Evolutionary conservation across 2,888 invertebrate species (phyloP), one percentile per base, ranked within the genome.

Genomic region (Sarcophaga rosellei): DNA sequence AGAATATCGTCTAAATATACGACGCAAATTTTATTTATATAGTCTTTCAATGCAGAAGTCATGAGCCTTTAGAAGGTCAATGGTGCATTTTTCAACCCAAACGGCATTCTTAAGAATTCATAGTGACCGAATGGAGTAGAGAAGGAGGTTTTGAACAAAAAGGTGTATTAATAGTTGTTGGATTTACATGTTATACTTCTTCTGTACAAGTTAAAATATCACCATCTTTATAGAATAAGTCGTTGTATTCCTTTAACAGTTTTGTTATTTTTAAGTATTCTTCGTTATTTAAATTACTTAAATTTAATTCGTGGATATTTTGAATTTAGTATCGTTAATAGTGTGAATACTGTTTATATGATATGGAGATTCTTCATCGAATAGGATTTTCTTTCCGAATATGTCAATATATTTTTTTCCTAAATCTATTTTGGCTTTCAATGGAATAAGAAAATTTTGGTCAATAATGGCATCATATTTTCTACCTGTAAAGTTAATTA

Each of bases 51-150:
- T n/a, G 84, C 69, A 17, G 66, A 25, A 59, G 78, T 84, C 87
- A 90, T 90, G 17, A 89, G 21, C 5, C 89, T 63, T 81, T 90
- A 89, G 21, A 91, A 90, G 0, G 88, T 89, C 0, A 89, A 87
- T 4, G 89, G 88, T 0, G 89, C 86, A 25, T 87, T 88, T 66
- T 88, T 83, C 15, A 69, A 6, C 35, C 65, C 6, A 25, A 47
- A 47, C 10, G 47, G 47, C 47, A 47, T 47, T 47, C 47, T 47
- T 47, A 73, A 21, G 21, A 62, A 73, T 12, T 73, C 62, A 44
- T 73, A 73, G 20, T 73, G 62, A 12, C 73, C 62, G 20, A 62
- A 59, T 11, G 61, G 72, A 2, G 72, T 61, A 3, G 61, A 72
- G 25, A 72, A 72, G 4, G 72, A 61, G 8, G 72, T 72, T 61